Percentiles rank a stretch among this genome's conserved stretches.
These are phyloP conservation scores for Hemitrygon akajei DNA, from an alignment of 2,797 vertebrate genomes.

Conservation along the genomic window DNA sequence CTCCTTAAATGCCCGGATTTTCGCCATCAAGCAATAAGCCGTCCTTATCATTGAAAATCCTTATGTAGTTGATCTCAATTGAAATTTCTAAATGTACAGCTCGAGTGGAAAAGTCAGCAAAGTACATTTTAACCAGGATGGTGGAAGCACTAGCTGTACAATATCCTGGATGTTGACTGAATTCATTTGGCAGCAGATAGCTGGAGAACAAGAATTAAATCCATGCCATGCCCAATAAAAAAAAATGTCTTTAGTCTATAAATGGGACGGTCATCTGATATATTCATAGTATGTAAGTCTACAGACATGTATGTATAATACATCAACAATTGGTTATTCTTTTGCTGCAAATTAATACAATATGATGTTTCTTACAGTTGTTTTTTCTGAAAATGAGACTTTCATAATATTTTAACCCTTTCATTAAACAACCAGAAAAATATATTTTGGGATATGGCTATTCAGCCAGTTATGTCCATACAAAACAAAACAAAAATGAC, in stretches of 20 bases:
- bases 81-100: neutral
- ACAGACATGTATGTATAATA: neutral
- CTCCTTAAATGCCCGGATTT: neutral
- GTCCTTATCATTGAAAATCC: neutral
- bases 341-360: neutral
- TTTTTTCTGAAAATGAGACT: neutral
- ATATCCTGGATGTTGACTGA: neutral
- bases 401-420: neutral
- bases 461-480: too few relatives aligned
- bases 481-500: too few relatives aligned
- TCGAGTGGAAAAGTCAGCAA: neutral
- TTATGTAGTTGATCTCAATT: neutral
- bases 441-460: too few relatives aligned
- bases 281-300: neutral
- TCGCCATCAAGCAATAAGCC: neutral
- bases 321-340: neutral
- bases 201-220: neutral
- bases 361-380: neutral
- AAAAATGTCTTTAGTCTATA: neutral
- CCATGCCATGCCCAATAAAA: neutral
- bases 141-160: neutral
- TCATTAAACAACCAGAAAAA: too few relatives aligned
- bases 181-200: neutral
- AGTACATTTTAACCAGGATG: neutral
- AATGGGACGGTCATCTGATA: too few relatives aligned